A percentile compares a stretch with the other conserved stretches of the same genome.
Evolutionary conservation across 2,797 vertebrate species (phyloP).

Genomic region (Pterois miles): DNA sequence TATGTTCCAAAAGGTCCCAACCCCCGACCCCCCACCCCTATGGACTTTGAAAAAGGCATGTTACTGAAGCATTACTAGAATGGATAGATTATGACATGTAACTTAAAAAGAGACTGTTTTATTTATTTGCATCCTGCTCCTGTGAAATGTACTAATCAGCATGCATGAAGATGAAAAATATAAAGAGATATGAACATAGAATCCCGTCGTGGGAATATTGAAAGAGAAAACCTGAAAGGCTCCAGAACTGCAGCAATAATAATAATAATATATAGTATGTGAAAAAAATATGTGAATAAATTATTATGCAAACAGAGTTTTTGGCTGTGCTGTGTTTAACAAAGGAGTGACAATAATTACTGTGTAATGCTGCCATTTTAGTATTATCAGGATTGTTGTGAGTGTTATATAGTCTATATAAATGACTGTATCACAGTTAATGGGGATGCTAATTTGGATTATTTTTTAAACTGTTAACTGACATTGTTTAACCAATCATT

Average conservation of each 20-base stretch:
- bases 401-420: background rate
- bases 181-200: conserved; percentile 77
- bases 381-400: background rate
- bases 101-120: conserved; percentile 79
- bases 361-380: conserved; percentile 7
- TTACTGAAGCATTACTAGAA: conserved; percentile 85
- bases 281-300: conserved; percentile 81
- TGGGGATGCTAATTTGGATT: too few species aligned
- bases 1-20: conserved; percentile 66
- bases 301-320: conserved; percentile 75
- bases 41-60: conserved; percentile 85
- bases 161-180: conserved; percentile 83
- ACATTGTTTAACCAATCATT: too few species aligned
- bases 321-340: conserved; percentile 53
- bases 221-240: conserved; percentile 74
- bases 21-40: conserved; percentile 30
- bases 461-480: too few species aligned
- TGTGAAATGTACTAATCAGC: conserved; percentile 85
- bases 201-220: conserved; percentile 74
- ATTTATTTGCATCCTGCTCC: conserved; percentile 87
- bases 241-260: conserved; percentile 87
- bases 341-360: background rate
- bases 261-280: conserved; percentile 75
- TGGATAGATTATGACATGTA: conserved; percentile 85
- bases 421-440: background rate